A percentile compares a stretch with the other conserved stretches of the same genome.
Conservation (phyloP, 1,140 invertebrate genomes). For the Temnothorax curvispinosus region DNA sequence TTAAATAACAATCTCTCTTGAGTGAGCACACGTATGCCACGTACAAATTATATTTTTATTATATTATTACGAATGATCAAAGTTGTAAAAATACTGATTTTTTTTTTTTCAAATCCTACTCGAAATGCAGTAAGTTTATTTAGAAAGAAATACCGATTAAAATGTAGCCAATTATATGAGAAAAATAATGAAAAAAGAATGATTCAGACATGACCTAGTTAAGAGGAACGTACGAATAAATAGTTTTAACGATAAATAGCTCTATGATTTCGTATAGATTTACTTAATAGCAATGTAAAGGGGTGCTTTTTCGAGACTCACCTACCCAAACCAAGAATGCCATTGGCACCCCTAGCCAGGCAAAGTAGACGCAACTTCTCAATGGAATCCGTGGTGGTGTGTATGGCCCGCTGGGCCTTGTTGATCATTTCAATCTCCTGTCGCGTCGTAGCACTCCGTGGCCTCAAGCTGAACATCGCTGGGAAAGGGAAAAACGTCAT, state of each 20-base stretch:
- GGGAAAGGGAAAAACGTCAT: conserved; percentile 34
- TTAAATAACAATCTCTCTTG: background rate
- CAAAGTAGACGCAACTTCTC: conserved; percentile 94
- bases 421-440: conserved; percentile 94
- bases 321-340: conserved; percentile 96
- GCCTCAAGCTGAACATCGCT: conserved; percentile 89
- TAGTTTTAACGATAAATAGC: background rate
- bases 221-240: background rate
- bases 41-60: too few species aligned
- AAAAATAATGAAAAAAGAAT: background rate
- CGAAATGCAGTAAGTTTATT: background rate
- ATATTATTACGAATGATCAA: too few species aligned
- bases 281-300: background rate
- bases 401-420: conserved; percentile 88
- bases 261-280: background rate
- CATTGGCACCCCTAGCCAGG: conserved; percentile 93
- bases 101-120: too few species aligned
- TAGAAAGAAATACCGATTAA: background rate
- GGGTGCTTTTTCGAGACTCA: conserved; percentile 81
- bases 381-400: conserved; percentile 90
- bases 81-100: background rate
- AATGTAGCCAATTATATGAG: background rate
- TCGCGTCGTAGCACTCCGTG: conserved; percentile 90
- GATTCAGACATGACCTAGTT: background rate
- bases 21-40: background rate